These are phyloP conservation scores for Galerucella calmariensis DNA, from an alignment of 2,888 invertebrate genomes.

Conservation along the genomic window DNA sequence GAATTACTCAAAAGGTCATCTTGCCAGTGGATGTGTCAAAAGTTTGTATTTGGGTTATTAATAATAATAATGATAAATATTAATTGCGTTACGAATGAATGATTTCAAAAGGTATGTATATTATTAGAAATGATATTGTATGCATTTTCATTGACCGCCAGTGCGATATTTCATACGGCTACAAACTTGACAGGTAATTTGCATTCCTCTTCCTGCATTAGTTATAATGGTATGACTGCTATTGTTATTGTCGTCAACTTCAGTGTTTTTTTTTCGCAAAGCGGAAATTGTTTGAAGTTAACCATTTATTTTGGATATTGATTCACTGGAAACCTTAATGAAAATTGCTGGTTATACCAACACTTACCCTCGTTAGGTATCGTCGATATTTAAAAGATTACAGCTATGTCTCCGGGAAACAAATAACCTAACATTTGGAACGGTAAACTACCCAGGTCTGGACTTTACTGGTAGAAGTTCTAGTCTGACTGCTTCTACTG, in stretches of 20 bases:
- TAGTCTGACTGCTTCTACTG: too few species aligned
- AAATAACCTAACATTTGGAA: too few species aligned
- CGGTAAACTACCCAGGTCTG: too few species aligned
- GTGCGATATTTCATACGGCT: slow-evolving; percentile 26
- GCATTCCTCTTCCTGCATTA: slow-evolving; percentile 25
- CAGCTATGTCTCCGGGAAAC: too few species aligned
- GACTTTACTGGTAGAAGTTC: too few species aligned
- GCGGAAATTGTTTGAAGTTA: not conserved
- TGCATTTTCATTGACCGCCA: slow-evolving; percentile 31
- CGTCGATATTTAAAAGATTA: too few species aligned
- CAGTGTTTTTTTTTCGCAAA: not conserved
- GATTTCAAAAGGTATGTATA: slow-evolving; percentile 33
- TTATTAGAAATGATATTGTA: slow-evolving; percentile 34
- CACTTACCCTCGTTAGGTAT: too few species aligned
- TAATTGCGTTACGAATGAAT: slow-evolving; percentile 36
- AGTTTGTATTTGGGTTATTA: slow-evolving; percentile 49
- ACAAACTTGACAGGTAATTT: slow-evolving; percentile 31
- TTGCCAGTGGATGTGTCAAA: slow-evolving; percentile 49
- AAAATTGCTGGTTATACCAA: too few species aligned
- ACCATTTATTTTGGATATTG: not conserved
- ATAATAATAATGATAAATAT: slow-evolving; percentile 48
- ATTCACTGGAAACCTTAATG: not conserved
- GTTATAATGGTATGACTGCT: slow-evolving; percentile 10
- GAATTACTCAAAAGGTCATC: slow-evolving; percentile 32
- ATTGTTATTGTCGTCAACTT: slow-evolving; percentile 16